Base-by-base conservation (phyloP, 2,888 invertebrate species). In the Torymus tubicola region DNA sequence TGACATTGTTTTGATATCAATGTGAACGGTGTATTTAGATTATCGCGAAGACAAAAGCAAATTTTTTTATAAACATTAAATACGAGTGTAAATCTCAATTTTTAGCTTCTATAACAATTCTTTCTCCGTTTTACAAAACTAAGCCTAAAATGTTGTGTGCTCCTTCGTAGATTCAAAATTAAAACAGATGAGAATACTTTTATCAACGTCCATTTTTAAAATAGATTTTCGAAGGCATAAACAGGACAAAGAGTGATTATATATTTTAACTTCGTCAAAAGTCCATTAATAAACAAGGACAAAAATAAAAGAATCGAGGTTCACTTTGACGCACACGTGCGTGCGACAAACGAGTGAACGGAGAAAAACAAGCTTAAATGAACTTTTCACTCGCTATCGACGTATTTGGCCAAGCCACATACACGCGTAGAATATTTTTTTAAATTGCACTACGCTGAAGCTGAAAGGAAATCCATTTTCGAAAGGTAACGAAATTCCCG, bases 401-500 rank as follows among this genome's bases (percentile, higher is more conserved):
- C 63, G 57, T 69, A 69, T 64, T 63, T 63, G 18, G 57, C 50
- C 55, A 18, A 57, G 14, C 55, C 10, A 31, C 55, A 18, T 12
- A 21, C 18, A 31, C 18, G 57, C 14, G 16, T 14, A 58, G 78
- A 69, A 79, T 79, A 79, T 79, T 79, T 79, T 74, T 79, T 79
- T 74, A 79, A 79, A 79, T 79, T 79, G 68, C 73, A 73, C 73
- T 79, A 70, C 24, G 21, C 58, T 74, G 74, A 57, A 4, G 31
- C 58, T 61, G 42, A 42, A 31, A 52, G 79, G 24, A 80, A 80
- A 80, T 74, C 70, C 74, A 70, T 69, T 80, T 74, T 80, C 60
- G 58, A 70, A 14, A 74, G 64, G 79, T 80, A 80, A 80, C 79
- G 74, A 74, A 80, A 80, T 80, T 80, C 79, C 74, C 42, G 14